phyloP scores from a whole-genome alignment of 1,140 invertebrate species.

The Drosophila ercepeae region DNA sequence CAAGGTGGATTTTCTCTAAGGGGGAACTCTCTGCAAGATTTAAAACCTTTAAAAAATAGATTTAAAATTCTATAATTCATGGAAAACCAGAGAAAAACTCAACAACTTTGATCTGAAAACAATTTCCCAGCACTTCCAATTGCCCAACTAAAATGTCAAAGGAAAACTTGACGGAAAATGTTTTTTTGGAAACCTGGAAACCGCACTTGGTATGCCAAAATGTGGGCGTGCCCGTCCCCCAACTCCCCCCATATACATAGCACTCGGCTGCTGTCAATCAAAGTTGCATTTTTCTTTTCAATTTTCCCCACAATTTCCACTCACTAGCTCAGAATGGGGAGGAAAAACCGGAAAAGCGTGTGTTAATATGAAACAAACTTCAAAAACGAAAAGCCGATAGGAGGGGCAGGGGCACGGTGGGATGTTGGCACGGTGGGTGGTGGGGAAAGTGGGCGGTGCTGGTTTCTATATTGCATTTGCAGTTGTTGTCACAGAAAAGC shows the following conservation, averaged over 20 bases:
- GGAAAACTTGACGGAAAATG: not conserved
- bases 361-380: constrained; percentile 59
- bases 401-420: constrained; percentile 17
- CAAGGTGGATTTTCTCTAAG: not conserved
- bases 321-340: constrained; percentile 34
- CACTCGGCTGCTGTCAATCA: constrained; percentile 69
- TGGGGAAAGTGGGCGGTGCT: not conserved
- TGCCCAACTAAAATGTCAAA: constrained; percentile 38
- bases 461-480: constrained; percentile 27
- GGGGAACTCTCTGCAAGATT: not conserved
- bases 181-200: constrained; percentile 22
- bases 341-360: constrained; percentile 1
- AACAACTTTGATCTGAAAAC: constrained; percentile 9
- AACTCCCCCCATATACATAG: constrained; percentile 7
- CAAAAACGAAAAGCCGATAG: constrained; percentile 60
- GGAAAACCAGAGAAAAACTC: not conserved
- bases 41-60: not conserved
- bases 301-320: constrained; percentile 48
- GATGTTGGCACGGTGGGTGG: too few species aligned
- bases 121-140: not conserved
- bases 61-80: not conserved
- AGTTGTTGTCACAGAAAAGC: constrained; percentile 66
- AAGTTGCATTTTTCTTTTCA: constrained; percentile 71
- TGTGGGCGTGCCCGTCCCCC: constrained; percentile 30
- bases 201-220: constrained; percentile 25